These are phyloP conservation scores for Mirza zaza DNA, from an alignment of 2,113 vertebrate genomes.

Conservation along the genomic window DNA sequence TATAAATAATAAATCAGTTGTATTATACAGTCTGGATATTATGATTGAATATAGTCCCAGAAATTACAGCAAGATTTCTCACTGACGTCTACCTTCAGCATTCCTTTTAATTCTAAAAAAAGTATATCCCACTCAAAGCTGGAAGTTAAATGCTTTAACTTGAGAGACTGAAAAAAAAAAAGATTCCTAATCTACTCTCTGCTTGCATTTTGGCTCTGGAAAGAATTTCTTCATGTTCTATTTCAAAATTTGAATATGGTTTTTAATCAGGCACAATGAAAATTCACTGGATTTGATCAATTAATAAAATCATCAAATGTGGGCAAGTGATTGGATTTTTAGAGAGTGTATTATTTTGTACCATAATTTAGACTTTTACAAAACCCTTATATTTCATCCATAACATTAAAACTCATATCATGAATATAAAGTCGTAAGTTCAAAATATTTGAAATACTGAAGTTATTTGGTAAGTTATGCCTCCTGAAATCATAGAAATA, in stretches of 20 bases:
- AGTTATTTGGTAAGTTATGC: background rate
- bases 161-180: background rate
- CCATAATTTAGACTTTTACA: constrained; percentile 39
- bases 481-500: constrained; percentile 9
- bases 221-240: constrained; percentile 39
- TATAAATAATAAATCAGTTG: constrained; percentile 24
- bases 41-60: background rate
- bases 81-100: constrained; percentile 14
- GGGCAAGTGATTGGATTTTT: background rate
- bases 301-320: constrained; percentile 28
- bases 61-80: constrained; percentile 9
- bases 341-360: background rate
- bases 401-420: constrained; percentile 47
- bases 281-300: background rate
- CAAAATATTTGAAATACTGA: constrained; percentile 29
- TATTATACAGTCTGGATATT: background rate
- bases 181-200: constrained; percentile 41
- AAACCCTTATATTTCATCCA: background rate
- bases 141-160: background rate
- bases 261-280: constrained; percentile 39
- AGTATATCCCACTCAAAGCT: constrained; percentile 7
- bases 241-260: constrained; percentile 27
- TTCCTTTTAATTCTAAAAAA: background rate
- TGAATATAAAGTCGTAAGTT: background rate
- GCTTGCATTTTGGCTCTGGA: constrained; percentile 15